These are phyloP conservation scores for Huso huso DNA, from an alignment of 2,797 vertebrate species.

Conservation along the genomic window DNA sequence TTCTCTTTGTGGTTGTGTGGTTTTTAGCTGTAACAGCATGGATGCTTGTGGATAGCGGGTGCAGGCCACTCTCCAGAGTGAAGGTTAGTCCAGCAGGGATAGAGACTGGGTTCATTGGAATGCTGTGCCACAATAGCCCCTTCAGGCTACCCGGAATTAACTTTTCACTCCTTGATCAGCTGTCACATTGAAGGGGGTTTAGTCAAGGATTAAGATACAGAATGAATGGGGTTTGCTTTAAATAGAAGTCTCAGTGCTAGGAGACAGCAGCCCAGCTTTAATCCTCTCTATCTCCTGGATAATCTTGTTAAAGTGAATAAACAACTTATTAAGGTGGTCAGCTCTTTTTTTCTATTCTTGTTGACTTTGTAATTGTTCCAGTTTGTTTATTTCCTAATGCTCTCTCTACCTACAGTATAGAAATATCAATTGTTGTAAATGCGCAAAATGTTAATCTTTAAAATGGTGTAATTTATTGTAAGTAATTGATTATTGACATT, in stretches of 20 bases:
- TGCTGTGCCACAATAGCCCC: constrained; percentile 6
- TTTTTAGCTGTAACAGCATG: too few relatives aligned
- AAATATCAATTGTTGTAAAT: background rate
- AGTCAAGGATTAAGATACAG: constrained; percentile 60
- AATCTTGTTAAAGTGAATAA: constrained; percentile 53
- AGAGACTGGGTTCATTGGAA: background rate
- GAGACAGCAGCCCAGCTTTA: constrained; percentile 49
- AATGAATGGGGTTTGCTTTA: constrained; percentile 19
- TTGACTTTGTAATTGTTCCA: constrained; percentile 19
- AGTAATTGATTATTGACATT: too few relatives aligned
- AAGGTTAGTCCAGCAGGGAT: too few relatives aligned
- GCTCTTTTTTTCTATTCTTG: constrained; percentile 32
- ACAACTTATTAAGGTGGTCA: constrained; percentile 32
- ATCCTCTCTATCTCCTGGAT: constrained; percentile 56
- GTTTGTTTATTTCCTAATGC: constrained; percentile 33
- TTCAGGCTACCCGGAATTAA: constrained; percentile 21
- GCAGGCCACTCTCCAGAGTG: too few relatives aligned
- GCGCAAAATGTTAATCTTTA: too few relatives aligned
- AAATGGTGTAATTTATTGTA: too few relatives aligned
- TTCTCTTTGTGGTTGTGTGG: too few relatives aligned
- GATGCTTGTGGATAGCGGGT: too few relatives aligned
- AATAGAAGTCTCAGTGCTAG: constrained; percentile 48
- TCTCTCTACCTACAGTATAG: constrained; percentile 15
- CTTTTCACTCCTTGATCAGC: background rate
- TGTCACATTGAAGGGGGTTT: constrained; percentile 5